A percentile compares a stretch with the other conserved stretches of the same genome.
phyloP scores from a whole-genome alignment of 2,113 vertebrate species.

The Trogon surrucura region DNA sequence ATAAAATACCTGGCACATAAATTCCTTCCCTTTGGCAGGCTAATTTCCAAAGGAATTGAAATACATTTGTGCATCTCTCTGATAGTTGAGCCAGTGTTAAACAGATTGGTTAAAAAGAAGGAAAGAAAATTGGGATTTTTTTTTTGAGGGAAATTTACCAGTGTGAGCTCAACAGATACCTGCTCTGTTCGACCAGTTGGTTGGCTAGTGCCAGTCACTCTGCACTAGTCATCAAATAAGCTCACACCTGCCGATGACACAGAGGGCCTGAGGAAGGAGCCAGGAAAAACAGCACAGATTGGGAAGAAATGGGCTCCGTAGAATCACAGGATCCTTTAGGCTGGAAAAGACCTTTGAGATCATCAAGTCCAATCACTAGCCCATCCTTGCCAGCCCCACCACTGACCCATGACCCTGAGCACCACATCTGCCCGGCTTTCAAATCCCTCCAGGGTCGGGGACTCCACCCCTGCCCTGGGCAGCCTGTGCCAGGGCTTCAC shows the following conservation, averaged over 20 bases:
- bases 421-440: too few species aligned
- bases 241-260: too few species aligned
- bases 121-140: not conserved
- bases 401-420: too few species aligned
- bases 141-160: not conserved
- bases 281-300: not conserved
- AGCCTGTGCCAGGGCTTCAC: too few species aligned
- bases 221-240: not conserved
- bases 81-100: rapidly evolving
- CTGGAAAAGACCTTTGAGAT: too few species aligned
- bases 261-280: not conserved
- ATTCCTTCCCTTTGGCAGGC: not conserved
- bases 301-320: not conserved
- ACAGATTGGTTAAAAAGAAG: not conserved
- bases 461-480: too few species aligned
- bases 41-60: not conserved
- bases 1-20: not conserved
- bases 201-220: not conserved
- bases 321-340: too few species aligned
- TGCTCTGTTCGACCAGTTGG: not conserved
- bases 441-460: too few species aligned
- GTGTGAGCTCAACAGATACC: not conserved
- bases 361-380: too few species aligned
- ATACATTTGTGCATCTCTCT: not conserved
- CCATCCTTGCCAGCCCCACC: too few species aligned